A percentile compares a stretch with the other conserved stretches of the same genome.
phyloP scores from a whole-genome alignment of 2,797 vertebrate genomes.

The Gymnocypris eckloni region DNA sequence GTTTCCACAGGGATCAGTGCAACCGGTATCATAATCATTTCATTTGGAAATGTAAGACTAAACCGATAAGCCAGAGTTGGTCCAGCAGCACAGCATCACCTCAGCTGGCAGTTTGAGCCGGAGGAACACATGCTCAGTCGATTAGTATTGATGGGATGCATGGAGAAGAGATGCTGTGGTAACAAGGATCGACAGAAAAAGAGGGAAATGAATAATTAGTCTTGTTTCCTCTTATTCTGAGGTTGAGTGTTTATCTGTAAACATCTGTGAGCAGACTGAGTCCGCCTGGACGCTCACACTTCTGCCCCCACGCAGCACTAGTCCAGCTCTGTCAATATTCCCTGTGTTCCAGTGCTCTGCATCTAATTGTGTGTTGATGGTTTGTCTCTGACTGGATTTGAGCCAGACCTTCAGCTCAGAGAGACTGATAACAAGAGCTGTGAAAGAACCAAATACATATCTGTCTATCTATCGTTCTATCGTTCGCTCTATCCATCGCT shows the following conservation, averaged over 20 bases:
- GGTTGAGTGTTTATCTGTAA: slow-evolving; percentile 24
- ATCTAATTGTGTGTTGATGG: slow-evolving; percentile 37
- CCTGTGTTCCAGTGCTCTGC: neutral
- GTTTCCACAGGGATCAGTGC: neutral
- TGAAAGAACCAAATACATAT: neutral
- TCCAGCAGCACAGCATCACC: slow-evolving; percentile 3
- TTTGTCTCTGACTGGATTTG: slow-evolving; percentile 12
- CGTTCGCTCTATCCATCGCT: no score
- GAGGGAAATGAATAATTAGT: slow-evolving; percentile 36
- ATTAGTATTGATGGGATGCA: slow-evolving; percentile 51
- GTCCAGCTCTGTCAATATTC: slow-evolving; percentile 19
- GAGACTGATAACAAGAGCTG: slow-evolving; percentile 9
- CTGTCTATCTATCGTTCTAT: no score
- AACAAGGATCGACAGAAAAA: slow-evolving; percentile 26
- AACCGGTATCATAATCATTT: neutral
- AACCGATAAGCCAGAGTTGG: neutral
- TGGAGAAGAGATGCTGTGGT: slow-evolving; percentile 27
- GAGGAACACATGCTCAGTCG: slow-evolving; percentile 21
- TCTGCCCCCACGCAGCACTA: neutral
- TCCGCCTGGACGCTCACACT: neutral
- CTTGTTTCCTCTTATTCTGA: slow-evolving; percentile 24
- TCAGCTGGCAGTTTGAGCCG: neutral
- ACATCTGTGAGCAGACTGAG: slow-evolving; percentile 15
- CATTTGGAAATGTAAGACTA: neutral
- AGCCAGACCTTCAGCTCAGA: slow-evolving; percentile 8